Conservation (phyloP, 2,797 vertebrate genomes). For the Lutjanus argentimaculatus region DNA sequence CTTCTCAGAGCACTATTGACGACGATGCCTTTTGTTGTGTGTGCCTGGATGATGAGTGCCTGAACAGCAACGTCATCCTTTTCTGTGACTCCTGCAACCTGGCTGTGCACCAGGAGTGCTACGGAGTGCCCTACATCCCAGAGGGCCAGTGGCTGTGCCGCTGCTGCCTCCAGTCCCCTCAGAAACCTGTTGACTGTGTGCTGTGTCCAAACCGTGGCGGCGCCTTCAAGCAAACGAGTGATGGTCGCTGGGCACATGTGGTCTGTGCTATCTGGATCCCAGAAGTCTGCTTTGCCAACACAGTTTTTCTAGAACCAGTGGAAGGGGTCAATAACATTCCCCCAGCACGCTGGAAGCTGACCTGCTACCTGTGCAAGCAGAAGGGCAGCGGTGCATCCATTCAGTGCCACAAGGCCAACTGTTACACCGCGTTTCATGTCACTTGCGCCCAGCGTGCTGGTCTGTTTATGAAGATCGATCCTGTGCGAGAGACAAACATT, state of each 20-base stretch:
- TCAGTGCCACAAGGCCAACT: slow-evolving; percentile 98
- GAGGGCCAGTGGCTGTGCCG: slow-evolving; percentile 99
- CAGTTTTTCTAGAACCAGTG: slow-evolving; percentile 97
- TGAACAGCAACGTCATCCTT: slow-evolving; percentile 98
- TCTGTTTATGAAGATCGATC: slow-evolving; percentile 99
- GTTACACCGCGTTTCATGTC: slow-evolving; percentile 98
- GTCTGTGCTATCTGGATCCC: slow-evolving; percentile 99
- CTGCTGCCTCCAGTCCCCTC: slow-evolving; percentile 96
- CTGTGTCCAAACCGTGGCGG: slow-evolving; percentile 97
- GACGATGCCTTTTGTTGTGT: slow-evolving; percentile 98
- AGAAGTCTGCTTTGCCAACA: slow-evolving; percentile 98
- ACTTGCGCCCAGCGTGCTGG: slow-evolving; percentile 96
- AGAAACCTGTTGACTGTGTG: slow-evolving; percentile 91
- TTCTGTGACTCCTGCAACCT: slow-evolving; percentile 99
- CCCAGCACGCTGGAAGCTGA: slow-evolving; percentile 96
- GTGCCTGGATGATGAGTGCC: slow-evolving; percentile 98
- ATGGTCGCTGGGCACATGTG: slow-evolving; percentile 96
- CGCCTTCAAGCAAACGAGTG: slow-evolving; percentile 98
- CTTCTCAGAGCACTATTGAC: slow-evolving; percentile 91
- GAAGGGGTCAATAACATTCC: slow-evolving; percentile 97
- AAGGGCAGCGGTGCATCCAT: slow-evolving; percentile 96
- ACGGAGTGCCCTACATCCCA: slow-evolving; percentile 97
- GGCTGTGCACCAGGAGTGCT: slow-evolving; percentile 99
- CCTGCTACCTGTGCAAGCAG: slow-evolving; percentile 97
- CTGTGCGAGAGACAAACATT: slow-evolving; percentile 93